Evolutionary conservation across 1,140 invertebrate genomes (phyloP).

Genomic region (Meteorus sp.): DNA sequence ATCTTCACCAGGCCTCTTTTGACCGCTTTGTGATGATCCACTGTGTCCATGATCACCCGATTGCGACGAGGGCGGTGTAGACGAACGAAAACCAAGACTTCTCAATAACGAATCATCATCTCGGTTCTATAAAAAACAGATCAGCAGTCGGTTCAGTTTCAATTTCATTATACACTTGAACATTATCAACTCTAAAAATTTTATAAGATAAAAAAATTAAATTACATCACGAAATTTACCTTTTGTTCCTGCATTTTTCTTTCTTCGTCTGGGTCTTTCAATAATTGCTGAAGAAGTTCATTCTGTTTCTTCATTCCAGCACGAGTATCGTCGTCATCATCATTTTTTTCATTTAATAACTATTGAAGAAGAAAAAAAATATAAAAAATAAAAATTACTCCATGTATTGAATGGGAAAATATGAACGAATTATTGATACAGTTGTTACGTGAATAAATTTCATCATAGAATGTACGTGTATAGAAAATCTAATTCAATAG

Average conservation of each 20-base stretch:
- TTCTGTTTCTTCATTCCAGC: constrained; percentile 65
- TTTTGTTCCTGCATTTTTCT: constrained; percentile 48
- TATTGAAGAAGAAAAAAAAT: constrained; percentile 56
- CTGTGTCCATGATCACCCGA: constrained; percentile 44
- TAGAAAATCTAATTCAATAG: neutral
- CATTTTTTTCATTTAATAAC: constrained; percentile 83
- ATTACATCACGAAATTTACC: constrained; percentile 31
- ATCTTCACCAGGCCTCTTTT: constrained; percentile 72
- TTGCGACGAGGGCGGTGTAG: constrained; percentile 58
- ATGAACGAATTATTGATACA: neutral
- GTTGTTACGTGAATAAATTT: neutral
- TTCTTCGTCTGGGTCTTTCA: constrained; percentile 66
- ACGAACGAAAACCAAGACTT: constrained; percentile 64
- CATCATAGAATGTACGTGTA: neutral
- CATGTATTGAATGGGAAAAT: neutral
- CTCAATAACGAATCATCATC: constrained; percentile 63
- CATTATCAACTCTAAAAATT: neutral
- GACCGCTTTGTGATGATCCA: constrained; percentile 58
- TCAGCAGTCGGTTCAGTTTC: too few species aligned
- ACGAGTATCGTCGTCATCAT: constrained; percentile 70
- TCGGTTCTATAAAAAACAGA: constrained; percentile 35
- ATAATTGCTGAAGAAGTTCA: constrained; percentile 77
- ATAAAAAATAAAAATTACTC: too few species aligned
- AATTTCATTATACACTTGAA: too few species aligned
- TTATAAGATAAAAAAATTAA: neutral